phyloP scores from a whole-genome alignment of 2,888 invertebrate species.

The Torymus texanus region DNA sequence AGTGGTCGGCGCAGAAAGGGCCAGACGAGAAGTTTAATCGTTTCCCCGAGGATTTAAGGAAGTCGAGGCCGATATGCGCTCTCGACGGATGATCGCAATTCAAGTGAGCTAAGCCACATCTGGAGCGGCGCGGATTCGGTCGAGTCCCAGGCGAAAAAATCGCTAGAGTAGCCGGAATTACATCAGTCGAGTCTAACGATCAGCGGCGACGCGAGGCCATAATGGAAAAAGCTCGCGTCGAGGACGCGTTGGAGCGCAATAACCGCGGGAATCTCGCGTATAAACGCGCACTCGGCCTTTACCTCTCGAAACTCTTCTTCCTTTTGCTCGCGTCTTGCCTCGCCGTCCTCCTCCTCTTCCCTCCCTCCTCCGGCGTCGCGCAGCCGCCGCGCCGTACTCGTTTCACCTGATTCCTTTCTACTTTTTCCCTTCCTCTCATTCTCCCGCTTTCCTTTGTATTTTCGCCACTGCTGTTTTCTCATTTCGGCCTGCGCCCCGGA shows the following conservation, averaged over 20 bases:
- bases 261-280: conserved; percentile 57
- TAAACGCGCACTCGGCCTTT: conserved; percentile 29
- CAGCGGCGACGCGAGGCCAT: not conserved
- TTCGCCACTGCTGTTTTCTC: conserved; percentile 47
- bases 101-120: conserved; percentile 29
- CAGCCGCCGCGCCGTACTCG: conserved; percentile 5
- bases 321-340: not conserved
- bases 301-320: conserved; percentile 1
- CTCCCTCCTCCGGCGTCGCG: too few species aligned
- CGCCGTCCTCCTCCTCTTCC: not conserved
- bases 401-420: conserved; percentile 41
- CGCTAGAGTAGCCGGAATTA: conserved; percentile 24
- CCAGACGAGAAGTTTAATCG: conserved; percentile 38
- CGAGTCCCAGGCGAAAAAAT: not conserved
- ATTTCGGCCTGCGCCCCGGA: conserved; percentile 49
- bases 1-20: not conserved
- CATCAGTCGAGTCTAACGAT: conserved; percentile 28
- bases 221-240: conserved; percentile 25
- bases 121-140: conserved; percentile 28
- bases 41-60: conserved; percentile 40
- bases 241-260: conserved; percentile 65
- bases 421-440: conserved; percentile 31
- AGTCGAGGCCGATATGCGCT: conserved; percentile 12
- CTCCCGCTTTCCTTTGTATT: conserved; percentile 50
- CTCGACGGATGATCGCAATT: conserved; percentile 31